These are phyloP conservation scores for Leptatherina wallacei DNA, from an alignment of 2,797 vertebrate species.

Conservation along the genomic window DNA sequence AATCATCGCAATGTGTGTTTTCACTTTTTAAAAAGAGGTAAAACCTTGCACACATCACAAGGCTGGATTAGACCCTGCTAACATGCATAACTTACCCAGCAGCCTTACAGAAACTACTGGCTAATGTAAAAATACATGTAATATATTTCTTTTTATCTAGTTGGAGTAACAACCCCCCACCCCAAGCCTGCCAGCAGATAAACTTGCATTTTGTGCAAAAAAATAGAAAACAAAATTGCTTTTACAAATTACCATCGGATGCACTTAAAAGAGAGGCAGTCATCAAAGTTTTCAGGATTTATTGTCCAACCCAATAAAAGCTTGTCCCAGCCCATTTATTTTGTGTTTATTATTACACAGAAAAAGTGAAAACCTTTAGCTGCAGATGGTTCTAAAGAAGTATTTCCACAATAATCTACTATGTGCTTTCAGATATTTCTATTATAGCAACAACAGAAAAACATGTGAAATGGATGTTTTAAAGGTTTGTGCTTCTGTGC, in stretches of 20 bases:
- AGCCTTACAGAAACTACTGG: slow-evolving; percentile 37
- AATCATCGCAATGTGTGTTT: slow-evolving; percentile 32
- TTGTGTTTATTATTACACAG: not conserved
- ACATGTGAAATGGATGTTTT: no score
- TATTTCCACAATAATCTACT: no score
- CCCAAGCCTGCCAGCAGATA: slow-evolving; percentile 10
- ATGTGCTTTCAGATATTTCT: not conserved
- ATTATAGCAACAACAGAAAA: not conserved
- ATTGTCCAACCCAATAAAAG: no score
- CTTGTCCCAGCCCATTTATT: not conserved
- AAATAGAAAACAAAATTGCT: no score
- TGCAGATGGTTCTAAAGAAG: not conserved
- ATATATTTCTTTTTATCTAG: slow-evolving; percentile 53
- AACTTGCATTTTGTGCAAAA: no score
- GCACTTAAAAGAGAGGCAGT: no score
- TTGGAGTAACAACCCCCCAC: no score
- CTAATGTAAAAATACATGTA: slow-evolving; percentile 53
- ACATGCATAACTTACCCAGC: slow-evolving; percentile 26
- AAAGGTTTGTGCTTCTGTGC: no score
- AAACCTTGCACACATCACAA: slow-evolving; percentile 41
- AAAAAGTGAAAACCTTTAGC: not conserved
- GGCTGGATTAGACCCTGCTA: slow-evolving; percentile 40
- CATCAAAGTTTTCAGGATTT: no score
- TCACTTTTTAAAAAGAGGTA: not conserved
- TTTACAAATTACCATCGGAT: no score